phyloP scores from a whole-genome alignment of 2,888 invertebrate species.

The Tineola bisselliella region DNA sequence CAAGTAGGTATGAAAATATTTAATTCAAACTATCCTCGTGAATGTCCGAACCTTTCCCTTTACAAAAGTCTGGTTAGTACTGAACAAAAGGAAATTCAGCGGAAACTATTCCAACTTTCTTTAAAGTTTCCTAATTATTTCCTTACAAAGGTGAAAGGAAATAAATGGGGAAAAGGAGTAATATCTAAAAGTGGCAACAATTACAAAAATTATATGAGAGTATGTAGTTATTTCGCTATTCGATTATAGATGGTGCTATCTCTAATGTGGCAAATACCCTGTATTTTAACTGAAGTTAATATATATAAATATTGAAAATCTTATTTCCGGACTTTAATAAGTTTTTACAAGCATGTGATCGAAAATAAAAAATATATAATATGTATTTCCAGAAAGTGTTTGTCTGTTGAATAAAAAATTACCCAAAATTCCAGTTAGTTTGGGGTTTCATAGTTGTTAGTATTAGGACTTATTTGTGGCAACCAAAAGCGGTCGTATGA shows the following conservation, averaged over 20 bases:
- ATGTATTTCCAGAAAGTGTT: too few relatives aligned
- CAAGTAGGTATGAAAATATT: background rate
- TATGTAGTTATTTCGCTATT: too few relatives aligned
- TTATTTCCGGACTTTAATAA: too few relatives aligned
- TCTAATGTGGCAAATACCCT: too few relatives aligned
- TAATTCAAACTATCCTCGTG: background rate
- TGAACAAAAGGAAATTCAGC: conserved; percentile 1
- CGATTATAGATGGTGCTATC: too few relatives aligned
- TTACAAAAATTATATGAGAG: too few relatives aligned
- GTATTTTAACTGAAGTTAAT: too few relatives aligned
- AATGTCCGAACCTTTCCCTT: background rate
- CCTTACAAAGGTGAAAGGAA: background rate
- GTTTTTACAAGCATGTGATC: too few relatives aligned
- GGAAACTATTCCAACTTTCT: conserved; percentile 4
- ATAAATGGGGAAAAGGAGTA: background rate
- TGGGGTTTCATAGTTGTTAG: background rate
- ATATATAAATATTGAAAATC: too few relatives aligned
- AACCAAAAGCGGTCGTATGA: background rate
- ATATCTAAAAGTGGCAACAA: too few relatives aligned
- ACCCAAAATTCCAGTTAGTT: background rate
- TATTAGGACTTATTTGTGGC: background rate
- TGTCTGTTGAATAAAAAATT: background rate
- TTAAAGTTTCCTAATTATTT: conserved; percentile 4
- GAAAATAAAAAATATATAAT: too few relatives aligned
- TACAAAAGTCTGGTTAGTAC: background rate